Percentiles rank a stretch among this genome's conserved stretches.
phyloP scores from a whole-genome alignment of 30 jellyfish, hydroid and myxozoan species.

The Chrysaora quinquecirrha region DNA sequence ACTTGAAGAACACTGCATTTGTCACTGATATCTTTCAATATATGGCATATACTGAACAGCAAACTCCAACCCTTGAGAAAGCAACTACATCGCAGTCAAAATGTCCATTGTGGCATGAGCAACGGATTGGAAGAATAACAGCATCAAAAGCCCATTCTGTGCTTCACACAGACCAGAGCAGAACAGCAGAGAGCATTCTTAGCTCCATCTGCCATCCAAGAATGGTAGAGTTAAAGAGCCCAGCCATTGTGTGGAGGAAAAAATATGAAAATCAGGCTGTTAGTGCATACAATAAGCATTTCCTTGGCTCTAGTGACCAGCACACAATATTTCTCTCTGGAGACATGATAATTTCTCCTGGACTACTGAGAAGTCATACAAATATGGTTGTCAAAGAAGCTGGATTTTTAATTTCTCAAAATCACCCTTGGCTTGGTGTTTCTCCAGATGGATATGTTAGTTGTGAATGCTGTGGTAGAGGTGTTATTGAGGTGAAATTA shows the following conservation, averaged over 20 bases:
- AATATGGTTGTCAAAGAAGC: not conserved
- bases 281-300: not conserved
- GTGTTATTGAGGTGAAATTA: not conserved
- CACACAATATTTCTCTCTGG: not conserved
- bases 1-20: no score
- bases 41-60: no score
- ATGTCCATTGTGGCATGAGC: not conserved
- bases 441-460: not conserved
- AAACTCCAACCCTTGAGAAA: not conserved
- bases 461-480: not conserved
- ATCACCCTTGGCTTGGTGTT: not conserved
- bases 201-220: not conserved
- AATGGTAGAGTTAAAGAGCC: not conserved
- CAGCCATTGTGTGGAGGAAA: not conserved
- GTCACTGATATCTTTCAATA: not conserved
- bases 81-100: not conserved
- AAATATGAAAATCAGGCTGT: not conserved
- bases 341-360: not conserved
- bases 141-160: not conserved
- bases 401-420: not conserved
- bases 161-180: not conserved
- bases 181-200: not conserved
- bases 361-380: not conserved
- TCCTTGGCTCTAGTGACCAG: not conserved
- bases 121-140: not conserved